phyloP scores from a whole-genome alignment of 2,113 vertebrate species.

The Tachuris rubrigastra region DNA sequence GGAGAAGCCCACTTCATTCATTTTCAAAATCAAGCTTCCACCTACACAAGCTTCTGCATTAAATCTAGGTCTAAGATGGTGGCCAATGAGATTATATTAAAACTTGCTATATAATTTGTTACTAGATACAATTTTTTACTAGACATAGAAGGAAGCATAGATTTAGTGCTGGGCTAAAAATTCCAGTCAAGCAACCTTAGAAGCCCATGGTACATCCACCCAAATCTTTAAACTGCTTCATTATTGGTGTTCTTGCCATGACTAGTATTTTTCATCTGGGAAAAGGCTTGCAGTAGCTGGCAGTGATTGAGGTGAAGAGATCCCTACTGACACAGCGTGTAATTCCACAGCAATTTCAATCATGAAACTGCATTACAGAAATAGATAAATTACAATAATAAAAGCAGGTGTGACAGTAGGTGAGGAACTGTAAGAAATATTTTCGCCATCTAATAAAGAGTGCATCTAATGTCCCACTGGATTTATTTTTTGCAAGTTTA shows the following conservation, averaged over 20 bases:
- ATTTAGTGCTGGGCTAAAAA: neutral
- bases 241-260: neutral
- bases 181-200: neutral
- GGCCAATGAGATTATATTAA: neutral
- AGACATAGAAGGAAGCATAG: neutral
- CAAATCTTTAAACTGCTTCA: neutral
- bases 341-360: neutral
- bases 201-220: neutral
- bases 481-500: conserved; percentile 15
- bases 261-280: neutral
- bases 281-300: neutral
- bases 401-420: neutral
- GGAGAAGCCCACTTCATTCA: neutral
- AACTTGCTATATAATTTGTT: neutral
- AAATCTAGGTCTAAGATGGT: neutral
- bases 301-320: neutral
- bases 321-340: neutral
- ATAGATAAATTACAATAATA: neutral
- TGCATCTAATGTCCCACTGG: neutral
- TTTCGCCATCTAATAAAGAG: neutral
- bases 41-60: neutral
- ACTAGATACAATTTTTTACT: neutral
- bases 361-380: neutral
- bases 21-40: neutral
- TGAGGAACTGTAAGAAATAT: neutral